Base-by-base conservation (phyloP, 2,113 vertebrate genomes). In the Tiliqua scincoides region DNA sequence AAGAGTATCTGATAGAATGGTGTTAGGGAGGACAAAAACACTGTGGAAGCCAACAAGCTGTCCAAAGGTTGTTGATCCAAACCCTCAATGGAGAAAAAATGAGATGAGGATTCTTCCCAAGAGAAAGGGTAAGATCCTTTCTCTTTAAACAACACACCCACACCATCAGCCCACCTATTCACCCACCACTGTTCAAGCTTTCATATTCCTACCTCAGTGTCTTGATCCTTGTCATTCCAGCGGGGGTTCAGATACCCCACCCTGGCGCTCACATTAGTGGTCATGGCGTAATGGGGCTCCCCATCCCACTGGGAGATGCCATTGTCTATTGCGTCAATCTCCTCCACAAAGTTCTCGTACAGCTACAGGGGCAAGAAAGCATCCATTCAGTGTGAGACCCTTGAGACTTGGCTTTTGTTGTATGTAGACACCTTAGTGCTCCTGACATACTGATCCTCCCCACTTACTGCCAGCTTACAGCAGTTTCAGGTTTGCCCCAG, bases 301-400 rank as follows among this genome's bases (percentile, higher is more conserved):
- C 98, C 98, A 0, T 97, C 97, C 37, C 62, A 97, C 94, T 98
- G 98, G 0, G 97, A 96, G 87, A 99, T 97, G 12, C 99, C 98
- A 0, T 99, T 99, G 95, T 99, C 99, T 2, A 99, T 89, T 0
- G 98, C 98, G 0, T 99, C 98, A 10, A 99, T 96, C 89, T 99
- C 98, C 92, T 99, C 98, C 93, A 99, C 96, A 1, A 99, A 99
- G 94, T 97, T 98, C 94, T 99, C 98, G 0, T 99, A 99, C 59
- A 99, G 94, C 99, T 99, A 93, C n/a, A 52, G 68, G 25, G 62
- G 11, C 20, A 3, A 27, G 9, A 43, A 59, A 37, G 1, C 8
- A 0, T 12, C 10, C 40, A n/a, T 25, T 84, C 30, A 48, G 37
- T 23, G 11, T 17, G 20, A 74, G 40, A 27, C 9, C 27, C 59